Evolutionary conservation across 2,888 invertebrate genomes (phyloP).

Genomic region (Therioaphis trifolii): DNA sequence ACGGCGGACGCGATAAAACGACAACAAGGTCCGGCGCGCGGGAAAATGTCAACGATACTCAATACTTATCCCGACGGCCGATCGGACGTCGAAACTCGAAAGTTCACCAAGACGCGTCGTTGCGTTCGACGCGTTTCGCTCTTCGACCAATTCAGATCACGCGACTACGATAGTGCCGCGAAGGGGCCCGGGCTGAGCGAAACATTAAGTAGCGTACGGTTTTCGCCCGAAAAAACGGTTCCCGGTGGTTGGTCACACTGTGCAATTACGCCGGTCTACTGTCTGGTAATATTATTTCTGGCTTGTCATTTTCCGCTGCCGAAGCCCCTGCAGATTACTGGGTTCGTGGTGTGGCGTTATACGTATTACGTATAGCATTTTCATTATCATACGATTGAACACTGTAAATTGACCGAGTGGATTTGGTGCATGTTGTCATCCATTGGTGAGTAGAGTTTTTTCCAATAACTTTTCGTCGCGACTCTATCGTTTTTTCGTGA

Average conservation of each 20-base stretch:
- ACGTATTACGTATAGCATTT: conserved; percentile 6
- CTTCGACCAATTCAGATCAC: background rate
- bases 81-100: too few relatives aligned
- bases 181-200: too few relatives aligned
- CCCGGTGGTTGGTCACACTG: conserved; percentile 37
- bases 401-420: background rate
- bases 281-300: conserved; percentile 48
- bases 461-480: background rate
- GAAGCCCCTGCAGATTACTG: conserved; percentile 36
- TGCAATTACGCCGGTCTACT: conserved; percentile 28
- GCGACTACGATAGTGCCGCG: background rate
- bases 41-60: too few relatives aligned
- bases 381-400: background rate
- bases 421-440: background rate
- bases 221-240: too few relatives aligned
- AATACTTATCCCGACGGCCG: too few relatives aligned
- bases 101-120: too few relatives aligned
- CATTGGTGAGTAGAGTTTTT: background rate
- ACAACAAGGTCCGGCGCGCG: too few relatives aligned
- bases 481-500: too few relatives aligned
- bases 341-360: background rate
- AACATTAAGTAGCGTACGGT: too few relatives aligned
- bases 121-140: too few relatives aligned
- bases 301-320: conserved; percentile 55
- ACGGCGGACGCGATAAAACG: too few relatives aligned